These are phyloP conservation scores for Orussus abietinus DNA, from an alignment of 1,140 invertebrate species.

Conservation along the genomic window DNA sequence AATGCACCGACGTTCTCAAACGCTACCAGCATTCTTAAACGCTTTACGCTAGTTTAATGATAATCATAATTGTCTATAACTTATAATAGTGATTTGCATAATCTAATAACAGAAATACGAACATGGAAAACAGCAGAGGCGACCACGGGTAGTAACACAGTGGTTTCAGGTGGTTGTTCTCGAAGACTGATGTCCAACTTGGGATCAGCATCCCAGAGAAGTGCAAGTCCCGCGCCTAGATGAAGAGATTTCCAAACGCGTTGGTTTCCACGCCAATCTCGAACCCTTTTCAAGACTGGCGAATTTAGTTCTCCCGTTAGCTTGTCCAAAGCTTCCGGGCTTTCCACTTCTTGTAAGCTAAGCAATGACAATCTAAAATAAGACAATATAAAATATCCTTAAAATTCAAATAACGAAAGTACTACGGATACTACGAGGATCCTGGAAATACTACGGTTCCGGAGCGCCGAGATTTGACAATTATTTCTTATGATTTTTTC, in stretches of 20 bases:
- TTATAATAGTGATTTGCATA: not conserved
- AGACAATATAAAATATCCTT: slow-evolving; percentile 27
- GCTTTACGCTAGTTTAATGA: too few species aligned
- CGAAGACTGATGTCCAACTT: slow-evolving; percentile 18
- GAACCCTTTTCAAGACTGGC: slow-evolving; percentile 61
- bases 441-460: too few species aligned
- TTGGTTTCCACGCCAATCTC: slow-evolving; percentile 63
- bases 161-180: slow-evolving; percentile 20
- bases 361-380: slow-evolving; percentile 64
- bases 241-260: slow-evolving; percentile 58
- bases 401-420: slow-evolving; percentile 3
- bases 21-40: too few species aligned
- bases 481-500: too few species aligned
- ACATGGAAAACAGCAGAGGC: slow-evolving; percentile 23
- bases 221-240: slow-evolving; percentile 27
- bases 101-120: slow-evolving; percentile 4
- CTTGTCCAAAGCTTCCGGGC: slow-evolving; percentile 62
- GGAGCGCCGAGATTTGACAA: too few species aligned
- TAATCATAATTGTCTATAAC: not conserved
- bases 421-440: too few species aligned
- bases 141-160: slow-evolving; percentile 20
- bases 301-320: slow-evolving; percentile 72
- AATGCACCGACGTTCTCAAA: not conserved
- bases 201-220: slow-evolving; percentile 19
- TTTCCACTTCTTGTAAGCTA: slow-evolving; percentile 69